Evolutionary conservation across 2,888 invertebrate species (phyloP).

Genomic region (Gnatocerus cornutus): DNA sequence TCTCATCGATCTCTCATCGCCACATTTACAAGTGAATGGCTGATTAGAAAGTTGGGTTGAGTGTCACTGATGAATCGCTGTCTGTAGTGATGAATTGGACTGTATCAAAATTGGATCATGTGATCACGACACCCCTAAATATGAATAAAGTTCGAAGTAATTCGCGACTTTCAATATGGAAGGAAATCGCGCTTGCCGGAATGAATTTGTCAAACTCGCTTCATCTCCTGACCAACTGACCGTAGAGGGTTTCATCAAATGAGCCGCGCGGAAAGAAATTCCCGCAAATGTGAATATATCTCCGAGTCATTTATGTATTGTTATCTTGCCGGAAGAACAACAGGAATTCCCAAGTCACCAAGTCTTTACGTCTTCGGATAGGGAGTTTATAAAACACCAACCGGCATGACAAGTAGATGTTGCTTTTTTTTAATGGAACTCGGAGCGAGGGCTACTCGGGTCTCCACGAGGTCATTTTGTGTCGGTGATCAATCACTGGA

Average conservation of each 20-base stretch:
- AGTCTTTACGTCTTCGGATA: conserved; percentile 49
- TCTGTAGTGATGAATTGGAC: conserved; percentile 69
- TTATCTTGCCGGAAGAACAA: conserved; percentile 64
- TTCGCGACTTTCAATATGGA: conserved; percentile 65
- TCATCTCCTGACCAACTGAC: conserved; percentile 70
- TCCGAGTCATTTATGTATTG: conserved; percentile 68
- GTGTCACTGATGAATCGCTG: conserved; percentile 68
- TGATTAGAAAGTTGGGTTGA: conserved; percentile 65
- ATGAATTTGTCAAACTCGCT: conserved; percentile 67
- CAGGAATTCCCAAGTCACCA: conserved; percentile 57
- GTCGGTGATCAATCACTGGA: conserved; percentile 70
- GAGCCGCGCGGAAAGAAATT: conserved; percentile 67
- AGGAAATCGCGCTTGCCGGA: conserved; percentile 62
- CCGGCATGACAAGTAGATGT: conserved; percentile 65
- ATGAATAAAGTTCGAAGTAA: conserved; percentile 44
- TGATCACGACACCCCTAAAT: conserved; percentile 29
- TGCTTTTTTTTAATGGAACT: conserved; percentile 66
- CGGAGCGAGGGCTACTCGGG: conserved; percentile 57
- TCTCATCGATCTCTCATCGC: conserved; percentile 68
- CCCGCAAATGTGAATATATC: conserved; percentile 70
- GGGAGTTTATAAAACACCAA: conserved; percentile 67
- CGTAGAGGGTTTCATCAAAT: conserved; percentile 65
- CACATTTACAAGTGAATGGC: conserved; percentile 70
- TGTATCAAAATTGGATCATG: conserved; percentile 69
- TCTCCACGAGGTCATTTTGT: conserved; percentile 63